Conservation (phyloP, 2,797 vertebrate species). For the Prunella strophiata region DNA sequence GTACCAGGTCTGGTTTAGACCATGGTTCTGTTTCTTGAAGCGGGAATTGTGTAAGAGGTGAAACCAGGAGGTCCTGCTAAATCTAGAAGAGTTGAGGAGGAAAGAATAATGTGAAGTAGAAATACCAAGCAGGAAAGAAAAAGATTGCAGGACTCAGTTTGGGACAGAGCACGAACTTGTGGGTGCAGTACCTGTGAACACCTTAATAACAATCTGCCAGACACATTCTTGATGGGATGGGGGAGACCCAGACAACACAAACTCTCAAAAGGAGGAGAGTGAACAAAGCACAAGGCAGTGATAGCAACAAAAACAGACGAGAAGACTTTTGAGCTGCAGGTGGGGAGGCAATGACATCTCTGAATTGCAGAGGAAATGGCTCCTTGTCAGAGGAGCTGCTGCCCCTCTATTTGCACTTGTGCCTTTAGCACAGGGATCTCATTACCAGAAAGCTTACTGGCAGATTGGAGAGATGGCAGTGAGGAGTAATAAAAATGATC, state of each 20-base stretch:
- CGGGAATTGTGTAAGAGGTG: background rate
- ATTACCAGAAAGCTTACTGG: constrained; percentile 59
- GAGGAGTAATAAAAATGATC: constrained; percentile 68
- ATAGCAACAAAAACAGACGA: background rate
- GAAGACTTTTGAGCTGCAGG: background rate
- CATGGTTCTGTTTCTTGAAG: background rate
- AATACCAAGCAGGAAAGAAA: background rate
- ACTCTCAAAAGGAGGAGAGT: background rate
- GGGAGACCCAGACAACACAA: background rate
- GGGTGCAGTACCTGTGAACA: background rate
- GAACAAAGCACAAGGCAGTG: background rate
- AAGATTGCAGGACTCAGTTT: background rate
- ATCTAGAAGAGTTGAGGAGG: background rate
- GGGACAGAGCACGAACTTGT: background rate
- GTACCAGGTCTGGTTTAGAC: background rate
- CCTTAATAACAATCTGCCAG: background rate
- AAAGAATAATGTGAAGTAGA: background rate
- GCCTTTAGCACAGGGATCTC: constrained; percentile 53
- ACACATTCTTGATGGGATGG: background rate
- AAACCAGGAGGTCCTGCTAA: background rate
- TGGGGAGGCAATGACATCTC: background rate
- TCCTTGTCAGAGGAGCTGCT: background rate
- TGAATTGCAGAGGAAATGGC: constrained; percentile 2
- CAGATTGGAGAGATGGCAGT: constrained; percentile 59
- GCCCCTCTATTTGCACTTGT: constrained; percentile 13